Conservation (phyloP, 2,797 vertebrate genomes). For the Apogon talboti region DNA sequence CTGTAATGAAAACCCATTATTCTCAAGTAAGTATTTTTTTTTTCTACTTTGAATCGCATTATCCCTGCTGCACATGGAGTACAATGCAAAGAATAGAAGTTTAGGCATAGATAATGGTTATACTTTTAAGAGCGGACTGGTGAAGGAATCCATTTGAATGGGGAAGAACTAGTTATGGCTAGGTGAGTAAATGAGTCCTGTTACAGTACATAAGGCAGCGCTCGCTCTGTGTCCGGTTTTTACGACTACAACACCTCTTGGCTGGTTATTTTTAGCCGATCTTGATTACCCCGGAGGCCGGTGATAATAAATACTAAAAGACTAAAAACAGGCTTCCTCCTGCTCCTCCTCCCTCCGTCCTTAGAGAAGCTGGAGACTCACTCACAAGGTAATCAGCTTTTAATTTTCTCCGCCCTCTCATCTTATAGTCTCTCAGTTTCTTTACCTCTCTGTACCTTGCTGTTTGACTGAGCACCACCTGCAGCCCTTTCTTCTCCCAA, state of each 20-base stretch:
- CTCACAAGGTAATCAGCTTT: too few species aligned
- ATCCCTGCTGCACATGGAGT: slow-evolving; percentile 1
- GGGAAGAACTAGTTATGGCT: too few species aligned
- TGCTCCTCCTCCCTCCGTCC: slow-evolving; percentile 33
- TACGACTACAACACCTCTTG: slow-evolving; percentile 40
- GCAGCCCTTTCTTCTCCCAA: slow-evolving; percentile 31
- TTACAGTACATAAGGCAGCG: too few species aligned
- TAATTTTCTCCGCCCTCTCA: too few species aligned
- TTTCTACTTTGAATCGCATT: slow-evolving; percentile 5
- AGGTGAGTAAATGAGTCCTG: too few species aligned
- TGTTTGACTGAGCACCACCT: slow-evolving; percentile 29
- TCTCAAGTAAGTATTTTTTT: slow-evolving; percentile 33
- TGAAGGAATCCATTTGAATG: slow-evolving; percentile 18
- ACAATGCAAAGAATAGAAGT: slow-evolving; percentile 17
- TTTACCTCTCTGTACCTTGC: slow-evolving; percentile 45
- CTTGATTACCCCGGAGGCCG: slow-evolving; percentile 60
- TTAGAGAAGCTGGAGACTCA: too few species aligned
- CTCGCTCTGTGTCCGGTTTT: too few species aligned
- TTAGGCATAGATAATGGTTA: slow-evolving; percentile 18
- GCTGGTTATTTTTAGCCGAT: slow-evolving; percentile 68
- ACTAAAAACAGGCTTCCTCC: slow-evolving; percentile 46
- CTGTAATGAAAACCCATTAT: slow-evolving; percentile 62
- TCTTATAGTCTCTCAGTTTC: slow-evolving; percentile 55
- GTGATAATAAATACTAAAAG: slow-evolving; percentile 68
- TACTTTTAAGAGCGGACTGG: slow-evolving; percentile 16